Evolutionary conservation across 1,140 invertebrate species (phyloP), one percentile per base, ranked within the genome.

Genomic region (Hyposmocoma kahamanoa): DNA sequence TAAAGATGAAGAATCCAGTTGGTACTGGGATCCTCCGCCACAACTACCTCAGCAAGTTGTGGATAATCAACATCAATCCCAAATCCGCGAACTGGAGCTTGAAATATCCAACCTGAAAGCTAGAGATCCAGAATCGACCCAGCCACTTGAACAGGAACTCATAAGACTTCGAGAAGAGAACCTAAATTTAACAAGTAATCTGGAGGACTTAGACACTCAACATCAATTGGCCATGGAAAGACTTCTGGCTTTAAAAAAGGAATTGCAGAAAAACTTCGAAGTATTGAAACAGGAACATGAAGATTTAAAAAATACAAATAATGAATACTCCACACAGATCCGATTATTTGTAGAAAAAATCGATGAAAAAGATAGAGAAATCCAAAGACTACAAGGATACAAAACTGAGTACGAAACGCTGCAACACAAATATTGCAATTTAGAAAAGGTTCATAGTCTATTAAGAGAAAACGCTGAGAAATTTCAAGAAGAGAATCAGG

Each of bases 121-220:
- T 68, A 28, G 57, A 65, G 1, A 56, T 54, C 3, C 28, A 51
- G 67, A 77, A 28, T 41, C 61, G 17, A 57, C 53, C 28, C 47
- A 60, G 42, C 61, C 67, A 24, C 51, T 59, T 22, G 59, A 75
- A 19, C 67, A 72, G 43, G 70, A 77, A 59, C 18, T 80, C 3
- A 51, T 62, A 48, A 59, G 67, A 19, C 66, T 90, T 11, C 69
- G 70, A 42, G 86, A 85, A 57, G 88, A 87, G 59, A 90, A 91
- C 59, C 77, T 80, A 49, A 87, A 85, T 56, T 69, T 93, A 22
- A 82, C 86, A 3, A 60, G 53, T 4, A 92, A 88, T 52, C 81
- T 94, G 21, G 92, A 93, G 51, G 92, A 94, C 67, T 76, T 95
- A 55, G 93, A 95, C 66, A 85, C 69, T 32, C 92, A 94, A 69